Base-by-base conservation (phyloP, 2,888 invertebrate genomes). In the Thymelicus sylvestris region DNA sequence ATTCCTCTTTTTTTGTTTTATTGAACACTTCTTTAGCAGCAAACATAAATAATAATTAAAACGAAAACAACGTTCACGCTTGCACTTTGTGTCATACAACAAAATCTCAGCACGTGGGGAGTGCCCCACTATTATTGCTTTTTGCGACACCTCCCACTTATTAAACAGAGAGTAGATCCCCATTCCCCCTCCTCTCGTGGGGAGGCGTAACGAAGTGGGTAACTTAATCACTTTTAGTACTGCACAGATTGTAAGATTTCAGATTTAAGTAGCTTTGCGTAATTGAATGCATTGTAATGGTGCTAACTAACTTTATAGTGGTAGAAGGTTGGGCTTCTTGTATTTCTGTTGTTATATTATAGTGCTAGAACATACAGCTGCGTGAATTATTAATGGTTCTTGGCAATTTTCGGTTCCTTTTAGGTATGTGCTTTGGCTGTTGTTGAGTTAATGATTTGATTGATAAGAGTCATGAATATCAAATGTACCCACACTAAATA, bases 121-220 rank as follows among this genome's bases (percentile, higher is more conserved):
- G 55, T 81, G 80, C 86, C 89, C 87, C 82, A 78, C 87, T 83
- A 83, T 84, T 78, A 82, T 76, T 71, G 78, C 82, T 79, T 81
- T 85, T 82, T 80, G 83, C 83, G 86, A 88, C 89, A 88, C 89
- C 92, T 89, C 92, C 92, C 86, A 91, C 91, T 86, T 82, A 90
- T 88, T 90, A 89, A 84, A 76, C 80, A 80, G 85, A 82, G 81
- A 82, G 84, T 83, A 81, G 80, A 81, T 84, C 84, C 84, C 80
- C 77, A 79, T 80, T 80, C 80, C 84, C 80, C 81, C 81, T 78
- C 79, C 78, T 79, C 73, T 71, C 76, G 75, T 73, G 78, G 81
- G 83, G 78, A 78, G 83, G 79, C 79, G 83, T 83, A 78, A 72
- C 77, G 64, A 50, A 70, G 60, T 70, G 65, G 64, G 68, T 57